These are phyloP conservation scores for Equus przewalskii DNA, from an alignment of 2,113 vertebrate genomes.

Conservation along the genomic window DNA sequence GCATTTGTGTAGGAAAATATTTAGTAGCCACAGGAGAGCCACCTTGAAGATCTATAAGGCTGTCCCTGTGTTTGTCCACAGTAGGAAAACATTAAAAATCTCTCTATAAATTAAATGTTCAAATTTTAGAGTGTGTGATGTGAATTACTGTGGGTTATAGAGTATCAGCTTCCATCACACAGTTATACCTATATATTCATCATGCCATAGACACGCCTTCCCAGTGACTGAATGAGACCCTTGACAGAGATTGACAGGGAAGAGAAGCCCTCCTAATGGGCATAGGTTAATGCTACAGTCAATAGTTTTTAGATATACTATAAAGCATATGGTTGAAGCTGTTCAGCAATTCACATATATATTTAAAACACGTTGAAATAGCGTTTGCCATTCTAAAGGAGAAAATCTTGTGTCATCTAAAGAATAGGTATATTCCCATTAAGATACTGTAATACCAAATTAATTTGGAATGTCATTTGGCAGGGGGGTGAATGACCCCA, in stretches of 20 bases:
- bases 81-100: not conserved
- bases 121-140: not conserved
- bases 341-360: not conserved
- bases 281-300: not conserved
- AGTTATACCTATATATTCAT: not conserved
- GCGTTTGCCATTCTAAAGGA: not conserved
- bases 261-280: not conserved
- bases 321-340: not conserved
- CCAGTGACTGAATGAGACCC: not conserved
- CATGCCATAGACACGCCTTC: not conserved
- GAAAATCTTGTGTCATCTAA: not conserved
- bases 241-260: not conserved
- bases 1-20: not conserved
- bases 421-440: not conserved
- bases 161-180: not conserved
- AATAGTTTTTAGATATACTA: not conserved
- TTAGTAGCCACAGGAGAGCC: not conserved
- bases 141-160: not conserved
- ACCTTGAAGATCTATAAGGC: not conserved
- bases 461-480: not conserved
- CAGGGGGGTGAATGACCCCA: not conserved
- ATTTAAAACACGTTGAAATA: not conserved
- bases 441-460: not conserved
- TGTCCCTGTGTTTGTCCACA: not conserved
- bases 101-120: not conserved